Conservation (phyloP, 1,140 invertebrate genomes). For the Drosophila takahashii region DNA sequence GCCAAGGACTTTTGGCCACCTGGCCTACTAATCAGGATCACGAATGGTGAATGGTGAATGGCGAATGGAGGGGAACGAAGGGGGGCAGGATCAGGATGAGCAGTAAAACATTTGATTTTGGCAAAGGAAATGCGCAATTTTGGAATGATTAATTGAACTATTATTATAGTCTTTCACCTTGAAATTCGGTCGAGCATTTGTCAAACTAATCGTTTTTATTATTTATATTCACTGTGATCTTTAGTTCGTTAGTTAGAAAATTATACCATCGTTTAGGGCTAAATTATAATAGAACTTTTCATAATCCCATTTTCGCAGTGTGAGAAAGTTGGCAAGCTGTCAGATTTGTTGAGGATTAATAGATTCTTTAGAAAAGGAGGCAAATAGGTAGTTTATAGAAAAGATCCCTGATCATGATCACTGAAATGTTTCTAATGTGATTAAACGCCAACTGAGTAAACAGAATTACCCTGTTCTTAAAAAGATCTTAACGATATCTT, state of each 20-base stretch:
- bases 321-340: neutral
- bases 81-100: neutral
- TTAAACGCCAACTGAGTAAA: neutral
- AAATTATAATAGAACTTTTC: no score
- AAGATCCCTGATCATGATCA: neutral
- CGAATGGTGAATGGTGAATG: conserved; percentile 8
- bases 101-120: neutral
- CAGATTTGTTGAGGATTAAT: neutral
- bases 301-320: neutral
- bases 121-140: neutral
- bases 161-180: no score
- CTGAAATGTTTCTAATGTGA: neutral
- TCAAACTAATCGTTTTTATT: no score
- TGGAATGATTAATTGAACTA: neutral
- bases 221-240: no score
- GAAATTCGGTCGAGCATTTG: neutral
- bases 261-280: no score
- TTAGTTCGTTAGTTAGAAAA: no score
- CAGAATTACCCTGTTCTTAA: neutral
- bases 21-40: conserved; percentile 63
- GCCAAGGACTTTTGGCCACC: conserved; percentile 44
- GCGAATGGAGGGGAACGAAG: neutral
- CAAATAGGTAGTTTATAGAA: neutral
- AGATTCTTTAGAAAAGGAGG: neutral
- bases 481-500: no score